Percentiles rank a stretch among this genome's conserved stretches.
phyloP scores from a whole-genome alignment of 2,888 invertebrate species.

The Drosophila kuntzei region DNA sequence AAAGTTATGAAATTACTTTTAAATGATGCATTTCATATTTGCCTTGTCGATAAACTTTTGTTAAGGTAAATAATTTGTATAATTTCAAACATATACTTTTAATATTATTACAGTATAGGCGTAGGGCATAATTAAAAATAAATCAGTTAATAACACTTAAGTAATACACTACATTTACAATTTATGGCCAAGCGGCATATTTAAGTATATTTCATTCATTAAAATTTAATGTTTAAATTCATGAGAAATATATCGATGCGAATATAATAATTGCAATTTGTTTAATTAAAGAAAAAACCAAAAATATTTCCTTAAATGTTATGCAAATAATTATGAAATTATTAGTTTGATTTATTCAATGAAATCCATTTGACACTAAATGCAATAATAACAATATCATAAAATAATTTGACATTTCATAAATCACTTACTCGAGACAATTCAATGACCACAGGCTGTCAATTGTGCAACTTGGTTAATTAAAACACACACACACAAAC shows the following conservation, averaged over 20 bases:
- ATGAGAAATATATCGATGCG: no score
- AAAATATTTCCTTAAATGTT: background rate
- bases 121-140: background rate
- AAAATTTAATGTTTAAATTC: background rate
- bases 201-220: background rate
- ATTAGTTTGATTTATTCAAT: slow-evolving; percentile 18
- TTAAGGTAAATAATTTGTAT: background rate
- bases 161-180: background rate
- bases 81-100: background rate
- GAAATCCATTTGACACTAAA: slow-evolving; percentile 16
- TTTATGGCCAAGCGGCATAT: slow-evolving; percentile 1
- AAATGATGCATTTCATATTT: slow-evolving; percentile 44
- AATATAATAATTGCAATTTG: no score
- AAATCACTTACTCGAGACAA: slow-evolving; percentile 17
- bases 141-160: background rate
- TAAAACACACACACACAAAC: slow-evolving; percentile 26
- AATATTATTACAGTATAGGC: background rate
- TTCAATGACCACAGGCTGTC: slow-evolving; percentile 18
- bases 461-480: slow-evolving; percentile 60
- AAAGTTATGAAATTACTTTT: slow-evolving; percentile 51
- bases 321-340: slow-evolving; percentile 1
- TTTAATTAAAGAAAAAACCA: slow-evolving; percentile 52
- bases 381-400: slow-evolving; percentile 9
- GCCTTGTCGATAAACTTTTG: background rate
- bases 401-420: background rate